These are phyloP conservation scores for Eupithecia centaureata DNA, from an alignment of 2,888 invertebrate species.

Conservation along the genomic window DNA sequence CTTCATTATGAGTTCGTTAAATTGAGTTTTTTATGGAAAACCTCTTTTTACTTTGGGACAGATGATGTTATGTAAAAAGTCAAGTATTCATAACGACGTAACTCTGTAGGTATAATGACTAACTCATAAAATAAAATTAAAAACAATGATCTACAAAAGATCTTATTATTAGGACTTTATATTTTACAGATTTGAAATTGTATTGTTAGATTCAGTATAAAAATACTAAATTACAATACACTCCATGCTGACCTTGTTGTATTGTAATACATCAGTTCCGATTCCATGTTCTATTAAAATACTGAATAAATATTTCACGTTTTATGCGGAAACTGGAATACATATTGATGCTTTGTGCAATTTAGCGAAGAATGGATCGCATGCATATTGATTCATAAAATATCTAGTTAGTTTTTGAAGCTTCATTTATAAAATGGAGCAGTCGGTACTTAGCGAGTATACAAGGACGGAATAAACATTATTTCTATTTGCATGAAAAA, in stretches of 20 bases:
- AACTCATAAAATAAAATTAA: too few relatives aligned
- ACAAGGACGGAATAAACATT: neutral
- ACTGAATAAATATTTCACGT: slow-evolving; percentile 28
- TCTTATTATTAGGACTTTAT: too few relatives aligned
- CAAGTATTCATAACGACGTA: too few relatives aligned
- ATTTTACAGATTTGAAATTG: slow-evolving; percentile 9
- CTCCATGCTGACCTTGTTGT: slow-evolving; percentile 18
- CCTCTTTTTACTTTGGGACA: too few relatives aligned
- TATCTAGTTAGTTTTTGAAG: neutral
- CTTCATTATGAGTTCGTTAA: too few relatives aligned
- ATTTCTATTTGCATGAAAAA: neutral
- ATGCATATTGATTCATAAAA: slow-evolving; percentile 10
- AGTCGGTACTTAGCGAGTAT: neutral
- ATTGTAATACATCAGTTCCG: slow-evolving; percentile 33
- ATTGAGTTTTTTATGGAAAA: too few relatives aligned
- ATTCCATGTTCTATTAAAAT: slow-evolving; percentile 29
- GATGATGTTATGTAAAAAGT: too few relatives aligned
- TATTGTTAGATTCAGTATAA: too few relatives aligned
- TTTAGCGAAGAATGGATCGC: neutral
- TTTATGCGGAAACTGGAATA: slow-evolving; percentile 13
- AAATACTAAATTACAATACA: too few relatives aligned
- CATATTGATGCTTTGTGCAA: slow-evolving; percentile 17
- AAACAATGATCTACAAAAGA: too few relatives aligned
- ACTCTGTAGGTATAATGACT: too few relatives aligned
- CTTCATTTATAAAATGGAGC: neutral